Conservation (phyloP, 2,113 vertebrate genomes). For the Gymnocephalus cernua region DNA sequence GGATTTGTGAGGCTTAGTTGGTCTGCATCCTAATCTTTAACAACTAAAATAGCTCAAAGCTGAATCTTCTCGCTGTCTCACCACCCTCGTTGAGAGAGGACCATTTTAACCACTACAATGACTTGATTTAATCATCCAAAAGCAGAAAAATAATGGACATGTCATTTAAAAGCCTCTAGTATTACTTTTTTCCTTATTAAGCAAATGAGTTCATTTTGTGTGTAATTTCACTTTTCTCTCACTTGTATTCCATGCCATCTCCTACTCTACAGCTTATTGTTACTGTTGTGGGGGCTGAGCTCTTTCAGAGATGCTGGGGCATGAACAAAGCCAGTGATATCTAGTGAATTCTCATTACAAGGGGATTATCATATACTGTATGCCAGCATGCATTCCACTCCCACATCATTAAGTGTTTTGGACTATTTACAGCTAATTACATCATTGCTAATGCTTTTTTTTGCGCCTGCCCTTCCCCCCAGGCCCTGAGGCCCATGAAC, state of each 20-base stretch:
- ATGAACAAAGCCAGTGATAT: slow-evolving; percentile 74
- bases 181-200: slow-evolving; percentile 14
- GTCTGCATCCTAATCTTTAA: slow-evolving; percentile 37
- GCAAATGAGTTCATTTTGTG: slow-evolving; percentile 30
- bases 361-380: slow-evolving; percentile 78
- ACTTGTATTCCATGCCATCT: slow-evolving; percentile 34
- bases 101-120: slow-evolving; percentile 5
- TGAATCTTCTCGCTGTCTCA: slow-evolving; percentile 13
- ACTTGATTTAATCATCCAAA: slow-evolving; percentile 45
- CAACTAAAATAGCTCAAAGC: slow-evolving; percentile 32
- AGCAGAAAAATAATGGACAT: slow-evolving; percentile 7
- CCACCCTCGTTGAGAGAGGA: neutral
- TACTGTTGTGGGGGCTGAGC: slow-evolving; percentile 69
- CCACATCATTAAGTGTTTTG: slow-evolving; percentile 74
- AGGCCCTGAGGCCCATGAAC: slow-evolving; percentile 39
- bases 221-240: slow-evolving; percentile 51
- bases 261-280: slow-evolving; percentile 49
- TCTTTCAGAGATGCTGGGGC: slow-evolving; percentile 61
- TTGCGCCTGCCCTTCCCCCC: slow-evolving; percentile 24
- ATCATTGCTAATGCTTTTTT: slow-evolving; percentile 52
- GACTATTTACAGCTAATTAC: slow-evolving; percentile 71
- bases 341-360: slow-evolving; percentile 79
- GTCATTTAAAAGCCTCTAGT: slow-evolving; percentile 15
- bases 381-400: slow-evolving; percentile 72
- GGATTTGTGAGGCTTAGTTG: slow-evolving; percentile 38